Evolutionary conservation across 2,113 vertebrate species (phyloP).

Genomic region (Coptodon bakossiorum): DNA sequence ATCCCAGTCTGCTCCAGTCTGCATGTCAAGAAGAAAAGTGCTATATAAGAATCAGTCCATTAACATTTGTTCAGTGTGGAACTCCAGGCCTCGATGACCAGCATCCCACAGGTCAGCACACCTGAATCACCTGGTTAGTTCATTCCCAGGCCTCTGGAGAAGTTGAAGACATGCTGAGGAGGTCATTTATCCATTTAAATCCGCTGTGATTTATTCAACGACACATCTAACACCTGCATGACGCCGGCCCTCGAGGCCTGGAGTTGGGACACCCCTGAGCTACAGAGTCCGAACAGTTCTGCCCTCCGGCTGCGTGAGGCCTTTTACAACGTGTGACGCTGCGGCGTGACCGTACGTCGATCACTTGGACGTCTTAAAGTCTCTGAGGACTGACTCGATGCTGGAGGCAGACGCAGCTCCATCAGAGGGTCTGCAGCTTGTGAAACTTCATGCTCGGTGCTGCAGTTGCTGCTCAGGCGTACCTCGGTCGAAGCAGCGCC

Average conservation of each 20-base stretch:
- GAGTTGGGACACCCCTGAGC: neutral
- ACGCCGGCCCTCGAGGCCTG: neutral
- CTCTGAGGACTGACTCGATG: neutral
- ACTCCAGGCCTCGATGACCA: fast-evolving
- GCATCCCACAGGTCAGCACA: fast-evolving
- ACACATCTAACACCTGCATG: neutral
- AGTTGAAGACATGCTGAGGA: fast-evolving
- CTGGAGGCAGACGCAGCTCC: neutral
- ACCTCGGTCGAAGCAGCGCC: fast-evolving
- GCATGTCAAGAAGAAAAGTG: neutral
- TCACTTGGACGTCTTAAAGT: neutral
- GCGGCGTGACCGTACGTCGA: neutral
- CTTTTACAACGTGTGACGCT: neutral
- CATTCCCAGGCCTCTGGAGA: fast-evolving
- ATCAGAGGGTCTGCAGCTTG: neutral
- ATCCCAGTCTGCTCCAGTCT: neutral
- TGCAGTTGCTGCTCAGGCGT: neutral
- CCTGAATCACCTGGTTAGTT: neutral
- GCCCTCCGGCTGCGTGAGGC: neutral
- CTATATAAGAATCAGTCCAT: fast-evolving
- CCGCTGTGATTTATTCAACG: neutral
- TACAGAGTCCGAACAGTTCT: neutral
- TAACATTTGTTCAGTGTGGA: fast-evolving
- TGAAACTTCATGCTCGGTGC: neutral
- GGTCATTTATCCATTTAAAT: neutral